These are phyloP conservation scores for Ameiurus melas DNA, from an alignment of 2,113 vertebrate genomes.

Conservation along the genomic window DNA sequence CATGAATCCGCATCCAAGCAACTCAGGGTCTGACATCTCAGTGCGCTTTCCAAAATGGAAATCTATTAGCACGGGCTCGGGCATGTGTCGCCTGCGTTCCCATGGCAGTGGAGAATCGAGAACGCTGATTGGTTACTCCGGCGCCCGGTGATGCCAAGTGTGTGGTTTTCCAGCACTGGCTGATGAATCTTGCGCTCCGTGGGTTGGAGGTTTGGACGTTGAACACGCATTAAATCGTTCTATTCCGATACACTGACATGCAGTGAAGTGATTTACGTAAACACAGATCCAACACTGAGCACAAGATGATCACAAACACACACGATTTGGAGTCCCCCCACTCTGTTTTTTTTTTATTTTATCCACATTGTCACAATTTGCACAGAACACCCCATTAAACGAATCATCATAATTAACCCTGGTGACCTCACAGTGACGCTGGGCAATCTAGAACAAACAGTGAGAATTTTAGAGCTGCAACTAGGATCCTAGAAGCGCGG, in stretches of 20 bases:
- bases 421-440: not conserved
- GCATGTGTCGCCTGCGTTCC: conserved; percentile 10
- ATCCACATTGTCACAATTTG: not conserved
- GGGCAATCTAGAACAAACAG: not conserved
- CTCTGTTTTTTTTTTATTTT: not conserved
- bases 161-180: not conserved
- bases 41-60: not conserved
- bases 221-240: not conserved
- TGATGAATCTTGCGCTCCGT: not conserved
- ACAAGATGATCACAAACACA: not conserved
- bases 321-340: not conserved
- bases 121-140: conserved; percentile 1
- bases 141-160: not conserved
- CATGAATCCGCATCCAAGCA: too few relatives aligned
- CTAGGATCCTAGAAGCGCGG: too few relatives aligned
- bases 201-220: not conserved
- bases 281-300: not conserved
- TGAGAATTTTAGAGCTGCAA: not conserved
- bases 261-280: not conserved
- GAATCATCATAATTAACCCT: not conserved
- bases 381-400: not conserved
- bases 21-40: not conserved
- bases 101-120: conserved; percentile 16
- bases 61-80: not conserved
- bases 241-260: not conserved